These are phyloP conservation scores for Daktulosphaira vitifoliae DNA, from an alignment of 1,140 invertebrate genomes.

Conservation along the genomic window DNA sequence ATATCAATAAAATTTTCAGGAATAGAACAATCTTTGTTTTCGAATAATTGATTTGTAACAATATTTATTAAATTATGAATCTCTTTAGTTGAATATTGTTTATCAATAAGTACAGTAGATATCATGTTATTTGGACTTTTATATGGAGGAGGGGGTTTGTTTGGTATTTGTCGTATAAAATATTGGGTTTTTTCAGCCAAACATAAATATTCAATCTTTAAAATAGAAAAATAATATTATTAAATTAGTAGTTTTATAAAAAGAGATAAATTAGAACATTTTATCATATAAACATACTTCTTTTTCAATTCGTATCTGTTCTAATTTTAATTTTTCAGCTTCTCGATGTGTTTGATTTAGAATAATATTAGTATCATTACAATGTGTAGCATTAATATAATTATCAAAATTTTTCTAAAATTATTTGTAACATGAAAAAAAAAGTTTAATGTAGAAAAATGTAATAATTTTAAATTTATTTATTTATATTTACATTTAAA, in stretches of 20 bases:
- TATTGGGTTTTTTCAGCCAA: background rate
- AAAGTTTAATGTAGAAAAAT: no score
- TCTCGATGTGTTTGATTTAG: constrained; percentile 2
- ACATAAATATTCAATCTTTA: constrained; percentile 1
- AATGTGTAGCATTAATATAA: no score
- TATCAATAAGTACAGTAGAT: background rate
- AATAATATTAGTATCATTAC: background rate
- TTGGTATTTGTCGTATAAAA: constrained; percentile 14
- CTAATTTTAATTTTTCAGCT: constrained; percentile 21
- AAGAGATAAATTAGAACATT: no score
- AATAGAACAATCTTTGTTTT: background rate
- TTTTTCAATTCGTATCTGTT: constrained; percentile 15
- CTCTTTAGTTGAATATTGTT: background rate
- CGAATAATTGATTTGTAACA: background rate
- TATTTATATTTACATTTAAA: no score
- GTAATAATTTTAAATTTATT: no score
- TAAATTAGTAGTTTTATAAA: no score
- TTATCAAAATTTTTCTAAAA: no score
- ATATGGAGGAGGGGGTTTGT: constrained; percentile 13
- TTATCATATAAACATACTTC: background rate
- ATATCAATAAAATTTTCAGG: background rate
- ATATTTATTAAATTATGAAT: background rate
- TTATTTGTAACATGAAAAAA: no score
- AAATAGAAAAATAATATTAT: background rate
- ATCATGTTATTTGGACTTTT: constrained; percentile 1